These are phyloP conservation scores for Enteromius paludinosus DNA, from an alignment of 2,797 vertebrate genomes.

Conservation along the genomic window DNA sequence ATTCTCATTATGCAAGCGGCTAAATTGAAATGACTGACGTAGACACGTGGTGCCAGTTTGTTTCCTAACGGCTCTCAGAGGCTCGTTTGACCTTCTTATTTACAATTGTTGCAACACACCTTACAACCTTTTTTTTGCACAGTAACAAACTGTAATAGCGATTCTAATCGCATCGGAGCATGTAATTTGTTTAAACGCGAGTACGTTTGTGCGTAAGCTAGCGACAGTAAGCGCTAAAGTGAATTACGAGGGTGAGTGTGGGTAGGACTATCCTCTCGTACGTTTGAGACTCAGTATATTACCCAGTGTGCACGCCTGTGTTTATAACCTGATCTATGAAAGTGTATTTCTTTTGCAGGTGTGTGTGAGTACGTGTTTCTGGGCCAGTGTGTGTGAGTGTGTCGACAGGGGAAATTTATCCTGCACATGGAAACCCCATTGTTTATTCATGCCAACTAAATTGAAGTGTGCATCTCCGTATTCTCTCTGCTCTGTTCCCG, in stretches of 20 bases:
- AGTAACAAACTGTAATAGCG: conserved; percentile 20
- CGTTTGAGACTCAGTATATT: conserved; percentile 45
- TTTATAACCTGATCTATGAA: conserved; percentile 53
- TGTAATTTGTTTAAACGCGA: conserved; percentile 13
- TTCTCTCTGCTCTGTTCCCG: conserved; percentile 68
- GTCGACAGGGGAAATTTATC: conserved; percentile 74
- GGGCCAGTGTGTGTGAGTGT: conserved; percentile 51
- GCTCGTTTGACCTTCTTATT: conserved; percentile 47
- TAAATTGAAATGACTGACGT: conserved; percentile 76
- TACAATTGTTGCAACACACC: conserved; percentile 34
- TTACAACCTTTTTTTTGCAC: conserved; percentile 45
- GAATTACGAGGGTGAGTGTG: conserved; percentile 7
- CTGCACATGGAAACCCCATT: conserved; percentile 76
- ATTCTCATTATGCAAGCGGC: conserved; percentile 80
- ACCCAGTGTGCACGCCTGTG: not conserved
- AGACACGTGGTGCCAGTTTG: conserved; percentile 31
- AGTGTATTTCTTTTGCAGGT: conserved; percentile 40
- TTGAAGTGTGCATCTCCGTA: conserved; percentile 76
- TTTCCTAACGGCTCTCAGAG: conserved; percentile 21
- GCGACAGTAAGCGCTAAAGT: not conserved
- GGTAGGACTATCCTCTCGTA: conserved; percentile 16
- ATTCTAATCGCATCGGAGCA: conserved; percentile 33
- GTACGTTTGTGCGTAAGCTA: conserved; percentile 21
- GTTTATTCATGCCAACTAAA: conserved; percentile 82
- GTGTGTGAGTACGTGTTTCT: conserved; percentile 45